Conservation (phyloP, 2,113 vertebrate genomes). For the Acanthisitta chloris region DNA sequence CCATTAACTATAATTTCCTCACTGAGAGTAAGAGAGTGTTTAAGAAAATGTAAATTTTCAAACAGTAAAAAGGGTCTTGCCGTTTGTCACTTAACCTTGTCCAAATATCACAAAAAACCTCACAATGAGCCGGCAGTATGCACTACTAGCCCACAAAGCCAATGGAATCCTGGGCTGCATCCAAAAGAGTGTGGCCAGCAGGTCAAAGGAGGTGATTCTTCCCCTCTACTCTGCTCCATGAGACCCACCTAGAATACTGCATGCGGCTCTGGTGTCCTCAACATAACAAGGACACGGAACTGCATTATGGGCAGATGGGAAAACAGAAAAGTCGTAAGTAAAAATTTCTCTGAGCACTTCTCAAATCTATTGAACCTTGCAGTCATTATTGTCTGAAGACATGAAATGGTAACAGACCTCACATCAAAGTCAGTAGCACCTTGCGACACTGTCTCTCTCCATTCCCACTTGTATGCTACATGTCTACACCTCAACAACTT, state of each 20-base stretch:
- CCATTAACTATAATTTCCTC: neutral
- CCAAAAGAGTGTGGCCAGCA: too few species aligned
- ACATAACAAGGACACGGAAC: too few species aligned
- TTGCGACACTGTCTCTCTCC: neutral
- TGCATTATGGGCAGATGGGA: too few species aligned
- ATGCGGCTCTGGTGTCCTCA: too few species aligned
- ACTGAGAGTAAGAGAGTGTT: neutral
- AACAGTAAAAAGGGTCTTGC: neutral
- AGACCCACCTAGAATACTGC: too few species aligned
- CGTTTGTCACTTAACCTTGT: neutral
- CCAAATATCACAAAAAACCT: too few species aligned
- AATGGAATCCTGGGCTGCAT: too few species aligned
- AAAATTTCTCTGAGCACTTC: neutral
- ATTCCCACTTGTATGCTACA: neutral
- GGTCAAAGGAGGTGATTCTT: too few species aligned
- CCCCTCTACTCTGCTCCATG: too few species aligned
- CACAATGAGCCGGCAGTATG: too few species aligned
- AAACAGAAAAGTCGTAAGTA: neutral
- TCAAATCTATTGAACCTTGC: neutral
- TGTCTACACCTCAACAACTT: neutral
- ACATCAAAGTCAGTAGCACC: neutral
- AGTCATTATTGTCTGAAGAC: neutral
- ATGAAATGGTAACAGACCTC: neutral
- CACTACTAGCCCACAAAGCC: too few species aligned
- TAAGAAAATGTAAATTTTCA: neutral